Base-by-base conservation (phyloP, 2,888 invertebrate genomes). In the Agrilus cyanescens region DNA sequence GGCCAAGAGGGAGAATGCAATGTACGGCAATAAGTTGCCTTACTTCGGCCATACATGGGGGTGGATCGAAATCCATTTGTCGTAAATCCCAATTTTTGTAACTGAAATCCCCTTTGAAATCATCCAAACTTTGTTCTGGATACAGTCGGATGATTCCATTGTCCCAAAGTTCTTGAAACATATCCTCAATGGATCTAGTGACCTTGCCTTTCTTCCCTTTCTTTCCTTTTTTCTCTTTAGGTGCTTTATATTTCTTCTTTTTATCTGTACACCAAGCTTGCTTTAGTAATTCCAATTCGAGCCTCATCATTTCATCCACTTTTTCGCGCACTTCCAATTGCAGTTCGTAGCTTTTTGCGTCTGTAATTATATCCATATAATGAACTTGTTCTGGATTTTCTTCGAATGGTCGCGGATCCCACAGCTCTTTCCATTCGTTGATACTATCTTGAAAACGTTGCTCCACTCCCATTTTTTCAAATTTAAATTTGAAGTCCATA, bases 131-230 rank as follows among this genome's bases (percentile, higher is more conserved):
- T 1, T 67, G 65, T 40, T 61, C 66, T 0, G 80, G 80, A 59
- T 80, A 80, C 40, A 75, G 70, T 50, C 65, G 72, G 38, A 88
- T 77, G 44, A 89, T 79, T 5, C 80, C 80, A 52, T 75, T 72
- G 54, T 77, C 73, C 4, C 80, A 79, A 44, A 89, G 68, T 57
- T 78, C 75, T 61, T 84, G 80, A 55, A 84, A 85, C 54, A 87
- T 69, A n/a, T 74, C 73, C 52, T 76, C 78, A 1, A 75, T 70
- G 1, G 69, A 63, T 46, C 78, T 59, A 58, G 80, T 75, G 0
- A 73, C 76, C 29, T 72, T 58, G 61, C 82, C 79, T 57, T 81
- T 84, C 47, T 68, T 73, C n/a, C 55, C 49, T 12, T 55, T 57
- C 33, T 61, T 61, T 12, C 53, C 55, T n/a, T 51, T 53, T 30